These are phyloP conservation scores for Metellina segmentata DNA, from an alignment of 2,888 invertebrate genomes.

Conservation along the genomic window DNA sequence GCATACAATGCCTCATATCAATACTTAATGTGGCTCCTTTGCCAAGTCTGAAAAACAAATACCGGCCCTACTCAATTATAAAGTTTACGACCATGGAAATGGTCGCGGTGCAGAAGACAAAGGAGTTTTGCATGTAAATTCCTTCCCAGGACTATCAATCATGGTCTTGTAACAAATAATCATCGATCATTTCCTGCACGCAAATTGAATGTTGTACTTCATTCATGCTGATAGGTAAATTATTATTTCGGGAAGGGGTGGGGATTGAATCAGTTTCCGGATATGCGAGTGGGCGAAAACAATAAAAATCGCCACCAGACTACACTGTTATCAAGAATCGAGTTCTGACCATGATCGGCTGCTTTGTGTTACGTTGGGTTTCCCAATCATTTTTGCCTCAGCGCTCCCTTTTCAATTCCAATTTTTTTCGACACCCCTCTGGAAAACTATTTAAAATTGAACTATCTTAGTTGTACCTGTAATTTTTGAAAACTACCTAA, in stretches of 20 bases:
- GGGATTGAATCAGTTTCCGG: background rate
- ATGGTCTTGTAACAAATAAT: conserved; percentile 36
- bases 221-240: conserved; percentile 29
- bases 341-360: background rate
- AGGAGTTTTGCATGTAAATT: conserved; percentile 43
- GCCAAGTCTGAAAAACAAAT: conserved; percentile 18
- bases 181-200: conserved; percentile 55
- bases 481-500: too few species aligned
- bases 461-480: background rate
- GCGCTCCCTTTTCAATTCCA: background rate
- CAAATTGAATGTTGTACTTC: conserved; percentile 36
- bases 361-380: background rate
- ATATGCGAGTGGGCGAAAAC: background rate
- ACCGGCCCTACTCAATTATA: background rate
- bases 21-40: conserved; percentile 6
- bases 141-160: conserved; percentile 17
- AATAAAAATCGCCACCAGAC: background rate
- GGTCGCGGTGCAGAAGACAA: conserved; percentile 4
- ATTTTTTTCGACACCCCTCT: background rate
- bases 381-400: background rate
- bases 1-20: conserved; percentile 32
- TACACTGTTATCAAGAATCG: too few species aligned
- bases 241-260: background rate
- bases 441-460: background rate
- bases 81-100: conserved; percentile 5